Evolutionary conservation across 2,113 vertebrate genomes (phyloP).

Genomic region (Microcebus tavaratra): DNA sequence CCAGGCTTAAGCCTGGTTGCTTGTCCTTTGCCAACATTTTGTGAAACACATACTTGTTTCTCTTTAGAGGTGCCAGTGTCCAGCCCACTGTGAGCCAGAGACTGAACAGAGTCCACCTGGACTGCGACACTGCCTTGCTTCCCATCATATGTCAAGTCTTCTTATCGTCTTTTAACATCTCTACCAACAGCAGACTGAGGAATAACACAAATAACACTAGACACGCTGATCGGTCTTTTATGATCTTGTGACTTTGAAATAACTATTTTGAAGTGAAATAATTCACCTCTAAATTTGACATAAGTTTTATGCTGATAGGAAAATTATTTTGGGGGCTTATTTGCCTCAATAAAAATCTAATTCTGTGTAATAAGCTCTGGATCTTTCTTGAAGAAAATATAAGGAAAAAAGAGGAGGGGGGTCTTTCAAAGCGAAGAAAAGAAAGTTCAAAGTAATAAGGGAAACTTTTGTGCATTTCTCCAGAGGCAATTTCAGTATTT

Average conservation of each 20-base stretch:
- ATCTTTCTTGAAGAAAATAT: not conserved
- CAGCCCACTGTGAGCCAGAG: not conserved
- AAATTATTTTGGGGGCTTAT: not conserved
- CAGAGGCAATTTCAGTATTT: not conserved
- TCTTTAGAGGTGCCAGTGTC: not conserved
- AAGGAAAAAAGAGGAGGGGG: not conserved
- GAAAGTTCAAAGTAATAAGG: not conserved
- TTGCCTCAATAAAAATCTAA: not conserved
- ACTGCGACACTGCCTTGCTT: not conserved
- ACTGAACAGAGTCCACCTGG: not conserved
- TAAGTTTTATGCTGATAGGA: not conserved
- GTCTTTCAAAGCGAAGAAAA: not conserved
- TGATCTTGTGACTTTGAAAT: not conserved
- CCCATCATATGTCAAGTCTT: not conserved
- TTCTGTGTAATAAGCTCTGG: not conserved
- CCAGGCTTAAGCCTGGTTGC: not conserved
- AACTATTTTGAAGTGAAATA: not conserved
- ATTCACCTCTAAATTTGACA: not conserved
- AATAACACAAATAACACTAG: not conserved
- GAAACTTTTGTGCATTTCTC: not conserved
- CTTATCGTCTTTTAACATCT: not conserved
- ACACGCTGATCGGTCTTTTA: not conserved
- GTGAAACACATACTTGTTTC: slow-evolving; percentile 20
- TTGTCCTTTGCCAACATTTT: slow-evolving; percentile 36
- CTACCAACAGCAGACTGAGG: not conserved